Evolutionary conservation across 1,140 invertebrate species (phyloP), one percentile per base, ranked within the genome.

Genomic region (Drosophila yakuba): DNA sequence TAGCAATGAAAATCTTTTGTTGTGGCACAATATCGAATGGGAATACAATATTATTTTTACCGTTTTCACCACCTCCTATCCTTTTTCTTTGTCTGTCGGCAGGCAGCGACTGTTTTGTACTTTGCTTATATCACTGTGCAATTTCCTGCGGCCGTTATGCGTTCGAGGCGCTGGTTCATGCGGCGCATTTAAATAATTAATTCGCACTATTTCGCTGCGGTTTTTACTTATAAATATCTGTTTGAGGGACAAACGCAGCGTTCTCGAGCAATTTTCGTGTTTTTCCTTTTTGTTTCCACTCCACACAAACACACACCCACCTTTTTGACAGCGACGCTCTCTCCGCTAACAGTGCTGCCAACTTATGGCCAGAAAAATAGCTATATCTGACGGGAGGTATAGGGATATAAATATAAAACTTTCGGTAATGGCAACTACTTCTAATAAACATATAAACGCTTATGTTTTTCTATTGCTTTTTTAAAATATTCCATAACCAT

Each of bases 121-220:
- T 84, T 80, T 68, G 55, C 78, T 85, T 80, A 64, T 81, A 85
- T 84, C 81, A 84, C 81, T 77, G 61, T 36, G 44, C 45, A 48
- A 59, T 56, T 50, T 61, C 56, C 25, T 68, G 51, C 36, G 50
- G 35, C 44, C 28, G 47, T 20, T 44, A 36, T 48, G 35, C 43
- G 55, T 59, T 45, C 66, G 54, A 48, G 63, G 80, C 76, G 51
- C 50, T 51, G 55, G 59, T 73, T 73, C 62, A 39, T 41, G 59
- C 59, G 50, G 72, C 63, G 43, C 47, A 23, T 14, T 41, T 48
- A 51, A 55, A 62, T 41, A 25, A 52, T 45, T 44, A 5, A 56
- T 56, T 76, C 63, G 20, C 61, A 80, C 66, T 61, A 45, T 52
- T 68, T 77, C 55, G 20, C 60, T 51, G 15, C 50, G 51, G 20